phyloP scores from a whole-genome alignment of 92 coral and sea anemone species.

The Parazoanthus atlanticus region DNA sequence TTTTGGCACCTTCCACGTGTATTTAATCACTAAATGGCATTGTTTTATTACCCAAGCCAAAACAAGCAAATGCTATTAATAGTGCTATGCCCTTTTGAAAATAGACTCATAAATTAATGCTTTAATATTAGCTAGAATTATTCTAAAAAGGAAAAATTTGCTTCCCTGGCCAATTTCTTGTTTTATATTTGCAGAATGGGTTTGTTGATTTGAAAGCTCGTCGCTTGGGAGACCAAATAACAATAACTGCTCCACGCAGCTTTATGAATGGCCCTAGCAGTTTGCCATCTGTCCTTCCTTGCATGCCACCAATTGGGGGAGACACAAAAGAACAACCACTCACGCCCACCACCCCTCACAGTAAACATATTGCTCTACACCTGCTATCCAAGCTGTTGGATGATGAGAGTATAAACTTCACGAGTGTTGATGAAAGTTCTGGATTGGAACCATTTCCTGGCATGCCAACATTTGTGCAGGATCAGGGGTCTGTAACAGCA shows the following conservation, averaged over 20 bases:
- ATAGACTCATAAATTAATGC: not conserved
- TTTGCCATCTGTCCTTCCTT: conserved; percentile 25
- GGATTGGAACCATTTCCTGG: conserved; percentile 72
- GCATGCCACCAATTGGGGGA: conserved; percentile 28
- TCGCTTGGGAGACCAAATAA: conserved; percentile 32
- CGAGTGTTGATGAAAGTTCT: conserved; percentile 84
- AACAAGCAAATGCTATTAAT: too few species aligned
- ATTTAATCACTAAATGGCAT: too few species aligned
- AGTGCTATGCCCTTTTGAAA: not conserved
- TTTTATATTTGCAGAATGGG: conserved; percentile 37
- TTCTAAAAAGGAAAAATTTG: not conserved
- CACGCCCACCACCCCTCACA: conserved; percentile 75
- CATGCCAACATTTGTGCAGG: conserved; percentile 40
- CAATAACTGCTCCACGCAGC: conserved; percentile 38
- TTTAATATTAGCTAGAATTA: not conserved
- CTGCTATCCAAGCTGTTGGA: conserved; percentile 94
- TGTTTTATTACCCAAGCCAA: too few species aligned
- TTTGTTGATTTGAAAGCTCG: conserved; percentile 26
- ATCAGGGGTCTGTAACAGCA: conserved; percentile 30
- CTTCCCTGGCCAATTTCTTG: not conserved
- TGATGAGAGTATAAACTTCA: conserved; percentile 90
- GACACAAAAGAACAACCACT: conserved; percentile 45
- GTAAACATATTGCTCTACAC: conserved; percentile 94
- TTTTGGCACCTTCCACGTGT: too few species aligned
- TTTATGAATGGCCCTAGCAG: conserved; percentile 26